These are phyloP conservation scores for Malurus splendens DNA, from an alignment of 2,797 vertebrate genomes.

Conservation along the genomic window DNA sequence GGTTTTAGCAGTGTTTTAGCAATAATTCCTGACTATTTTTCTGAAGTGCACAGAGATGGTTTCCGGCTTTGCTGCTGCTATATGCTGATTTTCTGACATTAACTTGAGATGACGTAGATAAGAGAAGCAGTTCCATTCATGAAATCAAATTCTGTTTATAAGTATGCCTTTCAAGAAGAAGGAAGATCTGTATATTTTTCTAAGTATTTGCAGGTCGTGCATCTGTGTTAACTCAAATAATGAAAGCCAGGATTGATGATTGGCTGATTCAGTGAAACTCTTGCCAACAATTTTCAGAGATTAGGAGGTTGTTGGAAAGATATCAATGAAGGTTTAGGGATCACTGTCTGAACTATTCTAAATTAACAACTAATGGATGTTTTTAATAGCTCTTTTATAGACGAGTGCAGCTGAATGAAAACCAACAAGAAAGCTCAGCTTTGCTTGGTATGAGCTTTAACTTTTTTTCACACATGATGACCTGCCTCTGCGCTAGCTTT, in stretches of 20 bases:
- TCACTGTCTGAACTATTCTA: slow-evolving; percentile 52
- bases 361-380: slow-evolving; percentile 58
- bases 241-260: neutral
- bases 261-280: slow-evolving; percentile 13
- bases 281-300: slow-evolving; percentile 61
- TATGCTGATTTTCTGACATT: neutral
- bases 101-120: slow-evolving; percentile 10
- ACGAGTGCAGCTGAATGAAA: slow-evolving; percentile 41
- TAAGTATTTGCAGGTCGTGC: slow-evolving; percentile 11
- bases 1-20: neutral
- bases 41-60: neutral
- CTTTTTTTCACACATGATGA: slow-evolving; percentile 29
- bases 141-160: slow-evolving; percentile 4
- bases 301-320: slow-evolving; percentile 46
- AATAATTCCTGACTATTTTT: neutral
- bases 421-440: slow-evolving; percentile 12
- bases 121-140: slow-evolving; percentile 18
- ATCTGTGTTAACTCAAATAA: slow-evolving; percentile 27
- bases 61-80: neutral
- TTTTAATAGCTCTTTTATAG: slow-evolving; percentile 59
- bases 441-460: slow-evolving; percentile 25
- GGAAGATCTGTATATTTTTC: neutral
- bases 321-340: slow-evolving; percentile 47
- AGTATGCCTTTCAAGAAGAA: neutral
- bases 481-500: slow-evolving; percentile 5